These are phyloP conservation scores for Ptyas mucosa DNA, from an alignment of 2,113 vertebrate genomes.

Conservation along the genomic window DNA sequence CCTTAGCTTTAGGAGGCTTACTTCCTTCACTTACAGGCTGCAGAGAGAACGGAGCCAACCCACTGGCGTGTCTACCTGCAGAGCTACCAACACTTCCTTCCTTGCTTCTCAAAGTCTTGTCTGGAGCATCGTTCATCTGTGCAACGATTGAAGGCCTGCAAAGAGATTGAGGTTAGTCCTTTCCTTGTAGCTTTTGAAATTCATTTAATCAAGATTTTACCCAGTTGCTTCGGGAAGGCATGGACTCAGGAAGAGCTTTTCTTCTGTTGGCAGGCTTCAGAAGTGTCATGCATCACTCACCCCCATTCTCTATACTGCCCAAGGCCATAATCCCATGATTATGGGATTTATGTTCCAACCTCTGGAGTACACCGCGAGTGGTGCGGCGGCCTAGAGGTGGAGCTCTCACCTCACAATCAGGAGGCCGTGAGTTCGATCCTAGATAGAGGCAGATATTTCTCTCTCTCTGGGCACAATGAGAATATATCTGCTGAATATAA, in stretches of 20 bases:
- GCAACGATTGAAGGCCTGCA: conserved; percentile 58
- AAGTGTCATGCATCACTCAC: background rate
- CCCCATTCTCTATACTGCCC: background rate
- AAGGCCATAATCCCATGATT: background rate
- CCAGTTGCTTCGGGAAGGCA: background rate
- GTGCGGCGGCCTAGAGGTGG: too few relatives aligned
- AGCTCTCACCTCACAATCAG: too few relatives aligned
- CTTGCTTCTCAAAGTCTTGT: conserved; percentile 25
- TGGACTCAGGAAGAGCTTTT: background rate
- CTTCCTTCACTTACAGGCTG: conserved; percentile 17
- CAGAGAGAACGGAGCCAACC: background rate
- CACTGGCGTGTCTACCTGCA: background rate
- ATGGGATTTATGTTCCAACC: background rate
- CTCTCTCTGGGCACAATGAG: too few relatives aligned
- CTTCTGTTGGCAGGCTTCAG: background rate
- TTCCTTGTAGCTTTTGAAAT: background rate
- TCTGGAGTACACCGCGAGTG: background rate
- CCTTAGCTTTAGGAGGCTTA: conserved; percentile 14
- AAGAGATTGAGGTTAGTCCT: conserved; percentile 24
- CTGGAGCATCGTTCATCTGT: conserved; percentile 48
- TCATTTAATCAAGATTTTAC: background rate
- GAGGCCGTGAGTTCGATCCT: too few relatives aligned
- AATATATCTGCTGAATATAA: too few relatives aligned
- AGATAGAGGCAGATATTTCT: too few relatives aligned
- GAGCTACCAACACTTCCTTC: conserved; percentile 12